phyloP scores from a whole-genome alignment of 2,113 vertebrate genomes.

The Sporophila hypoxantha region DNA sequence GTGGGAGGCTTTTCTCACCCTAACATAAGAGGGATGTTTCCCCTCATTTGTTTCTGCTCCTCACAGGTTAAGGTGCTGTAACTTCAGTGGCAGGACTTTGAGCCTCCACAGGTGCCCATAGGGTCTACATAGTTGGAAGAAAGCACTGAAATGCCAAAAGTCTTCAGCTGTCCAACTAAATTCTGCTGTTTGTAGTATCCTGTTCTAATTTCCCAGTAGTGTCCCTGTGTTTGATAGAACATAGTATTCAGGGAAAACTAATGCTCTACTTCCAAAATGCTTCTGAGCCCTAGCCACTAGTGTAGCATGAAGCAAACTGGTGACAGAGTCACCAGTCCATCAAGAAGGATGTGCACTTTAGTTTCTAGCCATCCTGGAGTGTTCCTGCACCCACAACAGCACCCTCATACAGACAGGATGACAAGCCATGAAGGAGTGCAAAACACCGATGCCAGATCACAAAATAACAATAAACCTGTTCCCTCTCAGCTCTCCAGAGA shows the following conservation, averaged over 20 bases:
- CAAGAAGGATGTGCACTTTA: not conserved
- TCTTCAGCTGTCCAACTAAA: not conserved
- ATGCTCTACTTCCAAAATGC: not conserved
- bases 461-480: not conserved
- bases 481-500: not conserved
- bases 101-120: not conserved
- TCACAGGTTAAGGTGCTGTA: rapidly evolving
- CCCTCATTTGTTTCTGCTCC: not conserved
- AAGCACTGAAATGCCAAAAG: not conserved
- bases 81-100: not conserved
- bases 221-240: not conserved
- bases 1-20: not conserved
- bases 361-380: not conserved
- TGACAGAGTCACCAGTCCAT: not conserved
- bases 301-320: not conserved
- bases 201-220: not conserved
- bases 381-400: not conserved
- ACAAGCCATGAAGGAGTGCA: not conserved
- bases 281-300: not conserved
- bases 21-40: not conserved
- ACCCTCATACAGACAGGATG: not conserved
- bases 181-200: not conserved
- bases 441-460: not conserved
- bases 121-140: not conserved
- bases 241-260: not conserved